Evolutionary conservation across 2,888 invertebrate genomes (phyloP).

Genomic region (Poecilobothrus nobilitatus): DNA sequence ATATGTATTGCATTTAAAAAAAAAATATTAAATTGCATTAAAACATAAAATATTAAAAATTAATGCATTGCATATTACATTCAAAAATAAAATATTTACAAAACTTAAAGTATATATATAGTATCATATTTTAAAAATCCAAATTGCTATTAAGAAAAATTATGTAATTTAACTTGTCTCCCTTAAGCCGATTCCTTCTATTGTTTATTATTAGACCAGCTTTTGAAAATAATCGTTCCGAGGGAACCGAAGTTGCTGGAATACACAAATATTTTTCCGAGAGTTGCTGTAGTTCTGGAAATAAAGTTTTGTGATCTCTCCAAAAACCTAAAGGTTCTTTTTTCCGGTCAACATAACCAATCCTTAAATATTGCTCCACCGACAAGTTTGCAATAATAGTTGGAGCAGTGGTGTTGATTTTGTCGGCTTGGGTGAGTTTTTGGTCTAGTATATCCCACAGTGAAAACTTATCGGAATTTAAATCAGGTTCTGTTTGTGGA

Average conservation of each 20-base stretch:
- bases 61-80: too few species aligned
- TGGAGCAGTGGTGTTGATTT: neutral
- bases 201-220: slow-evolving; percentile 7
- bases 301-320: too few species aligned
- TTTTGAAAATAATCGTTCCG: slow-evolving; percentile 10
- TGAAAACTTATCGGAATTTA: slow-evolving; percentile 10
- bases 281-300: too few species aligned
- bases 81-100: too few species aligned
- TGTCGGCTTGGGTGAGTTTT: slow-evolving; percentile 10
- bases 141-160: neutral
- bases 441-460: slow-evolving; percentile 13
- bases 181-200: neutral
- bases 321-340: too few species aligned
- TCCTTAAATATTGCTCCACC: neutral
- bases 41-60: too few species aligned
- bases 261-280: too few species aligned
- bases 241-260: slow-evolving; percentile 11
- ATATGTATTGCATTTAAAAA: too few species aligned
- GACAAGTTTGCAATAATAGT: slow-evolving; percentile 10
- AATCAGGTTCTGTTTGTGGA: neutral
- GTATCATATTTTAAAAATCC: too few species aligned
- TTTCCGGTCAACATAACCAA: too few species aligned
- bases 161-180: neutral
- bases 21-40: too few species aligned
- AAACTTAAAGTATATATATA: too few species aligned